These are phyloP conservation scores for Actinia tenebrosa DNA, from an alignment of 64 coral and sea anemone genomes.

Conservation along the genomic window DNA sequence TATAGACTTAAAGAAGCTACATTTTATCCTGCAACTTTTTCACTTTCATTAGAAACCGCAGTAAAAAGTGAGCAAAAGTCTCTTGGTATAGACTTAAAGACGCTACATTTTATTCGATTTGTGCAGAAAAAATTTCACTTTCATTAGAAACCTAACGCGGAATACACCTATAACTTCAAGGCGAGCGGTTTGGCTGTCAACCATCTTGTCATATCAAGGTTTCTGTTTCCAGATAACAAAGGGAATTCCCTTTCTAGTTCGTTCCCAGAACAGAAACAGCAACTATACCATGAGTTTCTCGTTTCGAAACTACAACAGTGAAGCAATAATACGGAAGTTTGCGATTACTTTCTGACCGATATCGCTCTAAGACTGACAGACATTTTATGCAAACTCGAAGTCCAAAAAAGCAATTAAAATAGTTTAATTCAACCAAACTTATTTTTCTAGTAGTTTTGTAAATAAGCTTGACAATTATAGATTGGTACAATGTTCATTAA, in stretches of 20 bases:
- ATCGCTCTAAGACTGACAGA: too few species aligned
- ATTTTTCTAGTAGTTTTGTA: background rate
- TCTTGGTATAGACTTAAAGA: too few species aligned
- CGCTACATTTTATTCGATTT: too few species aligned
- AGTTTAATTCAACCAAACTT: background rate
- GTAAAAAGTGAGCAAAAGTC: too few species aligned
- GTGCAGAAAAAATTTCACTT: too few species aligned
- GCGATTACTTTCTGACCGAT: too few species aligned
- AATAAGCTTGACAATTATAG: background rate
- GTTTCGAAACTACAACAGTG: background rate
- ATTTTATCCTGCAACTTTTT: too few species aligned
- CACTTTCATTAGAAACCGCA: too few species aligned
- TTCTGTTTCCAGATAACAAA: background rate
- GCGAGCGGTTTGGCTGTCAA: background rate
- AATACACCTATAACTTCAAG: background rate
- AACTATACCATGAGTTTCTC: background rate
- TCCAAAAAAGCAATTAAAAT: background rate
- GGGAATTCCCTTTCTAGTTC: constrained; percentile 8
- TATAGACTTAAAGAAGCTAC: too few species aligned
- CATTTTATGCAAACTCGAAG: too few species aligned
- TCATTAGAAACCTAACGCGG: too few species aligned
- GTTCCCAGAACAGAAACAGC: background rate
- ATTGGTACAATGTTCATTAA: background rate
- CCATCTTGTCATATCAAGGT: background rate
- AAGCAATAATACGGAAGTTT: too few species aligned